Conservation (phyloP, 1,140 invertebrate genomes). For the Streblospio benedicti region DNA sequence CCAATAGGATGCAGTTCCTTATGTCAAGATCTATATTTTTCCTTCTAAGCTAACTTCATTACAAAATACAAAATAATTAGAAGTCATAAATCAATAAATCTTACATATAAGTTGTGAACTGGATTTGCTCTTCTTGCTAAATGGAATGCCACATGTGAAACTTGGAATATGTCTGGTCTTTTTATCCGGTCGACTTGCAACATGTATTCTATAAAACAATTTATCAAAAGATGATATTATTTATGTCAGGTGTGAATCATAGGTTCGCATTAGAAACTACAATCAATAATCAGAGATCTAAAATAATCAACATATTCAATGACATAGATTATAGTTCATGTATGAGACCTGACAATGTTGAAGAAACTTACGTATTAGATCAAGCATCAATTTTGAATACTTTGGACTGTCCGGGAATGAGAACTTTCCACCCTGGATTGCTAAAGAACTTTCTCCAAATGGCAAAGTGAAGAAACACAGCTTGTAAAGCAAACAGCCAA, state of each 20-base stretch:
- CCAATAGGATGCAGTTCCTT: not conserved
- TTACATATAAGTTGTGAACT: constrained; percentile 73
- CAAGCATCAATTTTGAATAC: constrained; percentile 54
- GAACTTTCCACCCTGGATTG: constrained; percentile 85
- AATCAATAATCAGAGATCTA: no score
- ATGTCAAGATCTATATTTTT: not conserved
- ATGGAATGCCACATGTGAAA: constrained; percentile 68
- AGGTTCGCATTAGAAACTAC: no score
- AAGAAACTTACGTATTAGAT: constrained; percentile 52
- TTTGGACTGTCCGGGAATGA: constrained; percentile 73
- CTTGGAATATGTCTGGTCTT: constrained; percentile 83
- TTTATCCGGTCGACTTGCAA: constrained; percentile 71
- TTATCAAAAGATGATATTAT: constrained; percentile 10
- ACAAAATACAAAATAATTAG: not conserved
- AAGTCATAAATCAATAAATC: constrained; percentile 22
- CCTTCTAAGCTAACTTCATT: not conserved
- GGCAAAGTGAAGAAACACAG: constrained; percentile 85
- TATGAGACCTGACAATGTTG: no score
- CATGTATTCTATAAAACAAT: constrained; percentile 63
- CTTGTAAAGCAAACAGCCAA: constrained; percentile 84
- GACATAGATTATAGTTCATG: no score
- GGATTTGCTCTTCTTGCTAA: constrained; percentile 66
- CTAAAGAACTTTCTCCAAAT: constrained; percentile 85
- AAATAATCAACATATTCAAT: no score
- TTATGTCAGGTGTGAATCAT: not conserved